These are phyloP conservation scores for Cheumatopsyche charites DNA, from an alignment of 1,140 invertebrate species.

Conservation along the genomic window DNA sequence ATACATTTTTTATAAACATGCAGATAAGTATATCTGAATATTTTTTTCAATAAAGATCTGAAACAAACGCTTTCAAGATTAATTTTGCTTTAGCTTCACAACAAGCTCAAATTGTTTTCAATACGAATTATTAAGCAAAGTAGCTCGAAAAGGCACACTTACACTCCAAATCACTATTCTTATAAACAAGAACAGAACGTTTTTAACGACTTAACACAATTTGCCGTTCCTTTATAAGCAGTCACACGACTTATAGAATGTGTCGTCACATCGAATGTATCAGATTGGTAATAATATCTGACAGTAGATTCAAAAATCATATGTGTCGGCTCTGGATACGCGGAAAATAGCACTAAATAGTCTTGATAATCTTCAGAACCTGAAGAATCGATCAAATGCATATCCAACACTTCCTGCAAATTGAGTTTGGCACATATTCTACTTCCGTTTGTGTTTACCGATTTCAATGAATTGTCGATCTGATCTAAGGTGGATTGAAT, in stretches of 20 bases:
- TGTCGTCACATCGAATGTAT: slow-evolving; percentile 51
- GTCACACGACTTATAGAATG: slow-evolving; percentile 70
- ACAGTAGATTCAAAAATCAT: slow-evolving; percentile 68
- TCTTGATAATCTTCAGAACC: slow-evolving; percentile 51
- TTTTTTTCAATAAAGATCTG: too few species aligned
- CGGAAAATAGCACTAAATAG: slow-evolving; percentile 61
- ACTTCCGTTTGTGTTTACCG: slow-evolving; percentile 52
- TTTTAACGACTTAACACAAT: too few species aligned
- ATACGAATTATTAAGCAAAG: too few species aligned
- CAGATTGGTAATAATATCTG: slow-evolving; percentile 51
- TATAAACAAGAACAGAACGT: too few species aligned
- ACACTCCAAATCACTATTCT: too few species aligned
- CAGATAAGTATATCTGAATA: too few species aligned
- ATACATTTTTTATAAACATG: too few species aligned
- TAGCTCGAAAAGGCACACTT: too few species aligned
- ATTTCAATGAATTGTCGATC: slow-evolving; percentile 53
- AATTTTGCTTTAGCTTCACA: too few species aligned
- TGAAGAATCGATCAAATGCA: slow-evolving; percentile 50
- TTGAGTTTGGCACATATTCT: slow-evolving; percentile 61
- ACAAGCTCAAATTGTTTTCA: too few species aligned
- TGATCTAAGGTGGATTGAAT: slow-evolving; percentile 59
- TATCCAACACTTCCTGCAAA: slow-evolving; percentile 57
- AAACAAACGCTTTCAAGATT: too few species aligned
- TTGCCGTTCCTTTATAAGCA: slow-evolving; percentile 62
- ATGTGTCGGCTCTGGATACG: slow-evolving; percentile 61